phyloP scores from a whole-genome alignment of 2,113 vertebrate genomes.

The Phyllostomus hastatus region DNA sequence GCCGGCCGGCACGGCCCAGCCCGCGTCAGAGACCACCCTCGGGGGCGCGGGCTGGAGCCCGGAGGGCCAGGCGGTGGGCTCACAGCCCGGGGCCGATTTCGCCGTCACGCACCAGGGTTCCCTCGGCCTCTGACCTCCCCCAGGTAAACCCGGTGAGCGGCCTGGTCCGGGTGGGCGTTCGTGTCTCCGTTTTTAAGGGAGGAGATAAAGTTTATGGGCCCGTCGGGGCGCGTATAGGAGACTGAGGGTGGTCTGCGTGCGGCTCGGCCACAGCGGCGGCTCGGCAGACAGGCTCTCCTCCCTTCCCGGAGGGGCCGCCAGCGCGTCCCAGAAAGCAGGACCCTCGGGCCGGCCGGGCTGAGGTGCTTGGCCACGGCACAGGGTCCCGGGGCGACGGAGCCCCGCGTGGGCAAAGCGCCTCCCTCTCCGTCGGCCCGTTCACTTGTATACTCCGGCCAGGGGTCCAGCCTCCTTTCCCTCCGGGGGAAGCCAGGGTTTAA shows the following conservation, averaged over 20 bases:
- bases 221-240: too few relatives aligned
- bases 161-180: background rate
- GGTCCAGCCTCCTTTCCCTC: background rate
- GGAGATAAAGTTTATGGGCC: background rate
- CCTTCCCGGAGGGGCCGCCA: background rate
- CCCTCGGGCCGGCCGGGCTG: background rate
- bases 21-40: fast-evolving
- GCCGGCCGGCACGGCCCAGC: fast-evolving
- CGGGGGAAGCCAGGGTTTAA: background rate
- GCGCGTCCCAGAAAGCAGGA: too few relatives aligned
- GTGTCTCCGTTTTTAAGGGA: background rate
- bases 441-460: background rate
- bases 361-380: too few relatives aligned
- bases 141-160: too few relatives aligned
- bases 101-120: background rate
- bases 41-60: fast-evolving
- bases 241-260: too few relatives aligned
- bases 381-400: fast-evolving
- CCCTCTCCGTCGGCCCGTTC: background rate
- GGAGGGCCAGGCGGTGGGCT: fast-evolving
- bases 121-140: too few relatives aligned
- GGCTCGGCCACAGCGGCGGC: fast-evolving
- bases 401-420: background rate
- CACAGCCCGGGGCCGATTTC: fast-evolving
- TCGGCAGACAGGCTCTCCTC: fast-evolving